Evolutionary conservation across 2,113 vertebrate genomes (phyloP).

Genomic region (Prunella himalayana): DNA sequence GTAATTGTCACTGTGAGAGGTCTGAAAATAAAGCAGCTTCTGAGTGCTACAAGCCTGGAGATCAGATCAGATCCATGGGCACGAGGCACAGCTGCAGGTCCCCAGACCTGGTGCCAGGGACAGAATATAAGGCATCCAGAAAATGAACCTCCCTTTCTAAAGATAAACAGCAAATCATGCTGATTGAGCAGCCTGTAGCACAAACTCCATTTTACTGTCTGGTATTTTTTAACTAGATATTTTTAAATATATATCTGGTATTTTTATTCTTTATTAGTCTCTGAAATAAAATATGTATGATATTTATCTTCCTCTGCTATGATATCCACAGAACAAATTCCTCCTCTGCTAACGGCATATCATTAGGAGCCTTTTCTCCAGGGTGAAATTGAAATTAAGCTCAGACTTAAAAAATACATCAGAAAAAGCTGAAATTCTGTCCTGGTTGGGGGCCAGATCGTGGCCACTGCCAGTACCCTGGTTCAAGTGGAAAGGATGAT

Average conservation of each 20-base stretch:
- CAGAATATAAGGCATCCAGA: neutral
- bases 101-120: neutral
- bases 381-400: constrained; percentile 17
- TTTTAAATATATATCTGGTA: neutral
- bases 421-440: constrained; percentile 3
- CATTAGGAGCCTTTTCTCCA: constrained; percentile 33
- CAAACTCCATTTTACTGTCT: neutral
- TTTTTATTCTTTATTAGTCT: constrained; percentile 33
- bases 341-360: neutral
- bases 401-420: constrained; percentile 30
- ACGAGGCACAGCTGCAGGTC: neutral
- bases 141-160: neutral
- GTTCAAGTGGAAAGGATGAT: constrained; percentile 27
- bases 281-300: constrained; percentile 45
- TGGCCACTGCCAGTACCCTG: neutral
- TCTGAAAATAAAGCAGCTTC: neutral
- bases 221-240: neutral
- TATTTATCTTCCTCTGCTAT: constrained; percentile 41
- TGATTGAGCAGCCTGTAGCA: neutral
- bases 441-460: neutral
- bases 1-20: neutral
- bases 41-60: neutral
- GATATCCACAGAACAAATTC: constrained; percentile 30
- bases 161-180: neutral
- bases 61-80: accelerated